Evolutionary conservation across 2,888 invertebrate species (phyloP).

Genomic region (Chromoteleia sp.): DNA sequence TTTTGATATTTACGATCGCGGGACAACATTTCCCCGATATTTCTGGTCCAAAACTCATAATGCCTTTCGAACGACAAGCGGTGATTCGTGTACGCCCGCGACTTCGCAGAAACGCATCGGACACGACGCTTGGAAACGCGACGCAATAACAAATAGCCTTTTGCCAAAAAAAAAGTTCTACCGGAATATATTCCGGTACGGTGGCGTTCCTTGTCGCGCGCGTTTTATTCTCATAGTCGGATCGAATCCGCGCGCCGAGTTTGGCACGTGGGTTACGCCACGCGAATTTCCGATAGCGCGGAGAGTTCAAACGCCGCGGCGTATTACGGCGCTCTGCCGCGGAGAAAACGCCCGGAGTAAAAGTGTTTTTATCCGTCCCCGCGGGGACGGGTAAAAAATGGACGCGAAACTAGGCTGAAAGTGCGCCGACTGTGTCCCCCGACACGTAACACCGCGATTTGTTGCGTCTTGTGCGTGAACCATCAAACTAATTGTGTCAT

Average conservation of each 20-base stretch:
- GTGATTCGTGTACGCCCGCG: slow-evolving; percentile 41
- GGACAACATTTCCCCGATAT: slow-evolving; percentile 17
- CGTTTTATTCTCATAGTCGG: slow-evolving; percentile 28
- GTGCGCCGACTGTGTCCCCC: too few relatives aligned
- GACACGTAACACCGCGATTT: slow-evolving; percentile 15
- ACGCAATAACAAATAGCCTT: slow-evolving; percentile 36
- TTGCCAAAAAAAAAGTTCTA: slow-evolving; percentile 19
- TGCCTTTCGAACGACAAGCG: slow-evolving; percentile 30
- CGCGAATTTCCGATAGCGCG: slow-evolving; percentile 40
- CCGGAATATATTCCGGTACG: slow-evolving; percentile 30
- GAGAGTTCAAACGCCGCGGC: slow-evolving; percentile 27
- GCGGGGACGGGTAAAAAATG: too few relatives aligned
- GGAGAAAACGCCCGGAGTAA: slow-evolving; percentile 32
- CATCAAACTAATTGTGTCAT: slow-evolving; percentile 7
- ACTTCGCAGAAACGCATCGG: slow-evolving; percentile 47
- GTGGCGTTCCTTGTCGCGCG: slow-evolving; percentile 29
- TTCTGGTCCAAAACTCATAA: slow-evolving; percentile 35
- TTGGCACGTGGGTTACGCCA: slow-evolving; percentile 57
- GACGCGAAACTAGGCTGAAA: slow-evolving; percentile 52
- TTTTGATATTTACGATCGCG: slow-evolving; percentile 10
- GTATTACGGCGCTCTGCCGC: slow-evolving; percentile 17
- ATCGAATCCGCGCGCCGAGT: slow-evolving; percentile 38
- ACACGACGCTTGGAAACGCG: slow-evolving; percentile 47
- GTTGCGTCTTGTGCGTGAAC: slow-evolving; percentile 33
- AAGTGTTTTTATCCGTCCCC: too few relatives aligned